Percentiles rank a stretch among this genome's conserved stretches.
Evolutionary conservation across 2,888 invertebrate species (phyloP).

Genomic region (Caenorhabditis wallacei): DNA sequence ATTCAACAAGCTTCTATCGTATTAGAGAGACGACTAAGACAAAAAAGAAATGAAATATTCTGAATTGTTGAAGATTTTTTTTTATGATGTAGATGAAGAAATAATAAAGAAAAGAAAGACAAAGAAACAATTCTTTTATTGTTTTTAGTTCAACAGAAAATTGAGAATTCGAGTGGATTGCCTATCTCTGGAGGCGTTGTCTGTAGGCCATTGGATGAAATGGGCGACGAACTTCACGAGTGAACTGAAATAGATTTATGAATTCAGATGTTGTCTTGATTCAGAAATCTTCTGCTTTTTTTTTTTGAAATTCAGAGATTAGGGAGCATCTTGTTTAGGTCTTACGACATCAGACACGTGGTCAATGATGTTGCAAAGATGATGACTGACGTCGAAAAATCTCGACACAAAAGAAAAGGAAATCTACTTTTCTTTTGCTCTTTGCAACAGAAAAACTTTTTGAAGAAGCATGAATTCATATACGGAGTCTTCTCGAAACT

Average conservation of each 20-base stretch:
- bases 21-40: constrained; percentile 11
- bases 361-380: constrained; percentile 32
- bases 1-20: constrained; percentile 29
- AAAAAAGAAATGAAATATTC: constrained; percentile 11
- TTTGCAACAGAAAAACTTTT: background rate
- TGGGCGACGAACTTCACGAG: constrained; percentile 64
- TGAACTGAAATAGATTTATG: constrained; percentile 47
- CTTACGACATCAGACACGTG: constrained; percentile 16
- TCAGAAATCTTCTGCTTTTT: background rate
- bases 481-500: no score
- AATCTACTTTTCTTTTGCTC: constrained; percentile 17
- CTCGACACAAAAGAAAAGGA: constrained; percentile 17
- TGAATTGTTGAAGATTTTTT: constrained; percentile 3
- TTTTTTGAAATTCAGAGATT: constrained; percentile 19
- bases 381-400: constrained; percentile 17
- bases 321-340: constrained; percentile 5
- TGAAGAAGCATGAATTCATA: no score
- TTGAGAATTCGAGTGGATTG: background rate
- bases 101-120: constrained; percentile 25
- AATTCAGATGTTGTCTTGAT: background rate
- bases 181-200: constrained; percentile 44
- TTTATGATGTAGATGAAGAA: background rate
- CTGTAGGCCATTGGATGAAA: constrained; percentile 67
- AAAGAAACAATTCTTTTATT: constrained; percentile 34
- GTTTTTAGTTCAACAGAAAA: constrained; percentile 40